Conservation (phyloP, 2,113 vertebrate genomes). For the Pithys albifrons region DNA sequence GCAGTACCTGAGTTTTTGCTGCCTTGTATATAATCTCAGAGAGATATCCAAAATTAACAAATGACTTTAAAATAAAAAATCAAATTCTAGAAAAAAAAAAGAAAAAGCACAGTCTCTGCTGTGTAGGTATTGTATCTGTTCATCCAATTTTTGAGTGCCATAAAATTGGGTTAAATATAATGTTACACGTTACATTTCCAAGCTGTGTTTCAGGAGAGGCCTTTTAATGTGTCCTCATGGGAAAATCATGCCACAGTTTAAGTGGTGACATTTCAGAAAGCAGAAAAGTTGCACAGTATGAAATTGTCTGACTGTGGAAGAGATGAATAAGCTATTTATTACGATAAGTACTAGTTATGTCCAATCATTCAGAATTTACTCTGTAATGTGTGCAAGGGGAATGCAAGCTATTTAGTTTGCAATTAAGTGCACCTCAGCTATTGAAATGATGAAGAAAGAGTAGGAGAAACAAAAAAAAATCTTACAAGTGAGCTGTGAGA, state of each 20-base stretch:
- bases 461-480: neutral
- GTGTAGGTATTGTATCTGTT: neutral
- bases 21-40: neutral
- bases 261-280: constrained; percentile 28
- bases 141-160: neutral
- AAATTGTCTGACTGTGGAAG: constrained; percentile 36
- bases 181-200: neutral
- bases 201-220: neutral
- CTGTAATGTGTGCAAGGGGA: neutral
- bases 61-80: constrained; percentile 17
- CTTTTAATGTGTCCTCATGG: constrained; percentile 31
- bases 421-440: constrained; percentile 49
- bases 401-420: constrained; percentile 14
- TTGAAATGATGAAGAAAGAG: constrained; percentile 13
- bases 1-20: neutral
- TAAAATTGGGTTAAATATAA: constrained; percentile 44
- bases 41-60: neutral
- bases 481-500: neutral
- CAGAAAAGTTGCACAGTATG: neutral
- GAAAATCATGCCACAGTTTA: constrained; percentile 37
- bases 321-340: constrained; percentile 47
- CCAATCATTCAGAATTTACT: constrained; percentile 48
- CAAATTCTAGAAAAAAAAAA: neutral
- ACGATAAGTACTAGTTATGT: constrained; percentile 43
- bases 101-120: neutral